These are phyloP conservation scores for Mesorhabditis sp. DNA, from an alignment of 2,888 invertebrate genomes.

Conservation along the genomic window DNA sequence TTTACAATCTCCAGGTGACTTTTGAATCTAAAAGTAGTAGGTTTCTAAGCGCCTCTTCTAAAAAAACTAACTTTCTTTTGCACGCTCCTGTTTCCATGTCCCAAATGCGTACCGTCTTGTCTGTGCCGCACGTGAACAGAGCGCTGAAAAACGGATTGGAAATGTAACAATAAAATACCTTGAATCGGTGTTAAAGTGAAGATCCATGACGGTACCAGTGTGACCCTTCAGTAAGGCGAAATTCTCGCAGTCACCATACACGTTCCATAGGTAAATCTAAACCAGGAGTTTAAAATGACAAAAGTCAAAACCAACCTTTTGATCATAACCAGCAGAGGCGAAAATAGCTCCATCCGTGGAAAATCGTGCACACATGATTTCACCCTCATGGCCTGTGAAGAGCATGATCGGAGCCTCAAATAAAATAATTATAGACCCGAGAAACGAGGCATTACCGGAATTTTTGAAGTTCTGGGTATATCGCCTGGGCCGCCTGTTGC, in stretches of 20 bases:
- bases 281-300: constrained; percentile 11
- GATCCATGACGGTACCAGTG: constrained; percentile 88
- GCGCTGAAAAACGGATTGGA: constrained; percentile 60
- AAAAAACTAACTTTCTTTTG: constrained; percentile 68
- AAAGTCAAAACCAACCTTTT: constrained; percentile 74
- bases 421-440: background rate
- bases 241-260: constrained; percentile 96
- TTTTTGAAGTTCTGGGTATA: background rate
- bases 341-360: constrained; percentile 92
- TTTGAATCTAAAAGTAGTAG: background rate
- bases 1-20: constrained; percentile 68
- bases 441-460: background rate
- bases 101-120: constrained; percentile 91
- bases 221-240: constrained; percentile 88
- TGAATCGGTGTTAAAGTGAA: constrained; percentile 63
- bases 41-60: background rate
- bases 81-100: constrained; percentile 83
- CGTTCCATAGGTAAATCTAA: constrained; percentile 77
- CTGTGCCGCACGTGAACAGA: constrained; percentile 85
- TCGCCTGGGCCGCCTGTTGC: constrained; percentile 10
- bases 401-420: constrained; percentile 40
- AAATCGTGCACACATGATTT: constrained; percentile 86
- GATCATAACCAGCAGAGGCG: constrained; percentile 89
- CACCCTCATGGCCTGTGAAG: constrained; percentile 88
- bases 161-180: constrained; percentile 7